Percentiles rank a stretch among this genome's conserved stretches.
Evolutionary conservation across 2,797 vertebrate species (phyloP).

Genomic region (Coranthus polyacanthus): DNA sequence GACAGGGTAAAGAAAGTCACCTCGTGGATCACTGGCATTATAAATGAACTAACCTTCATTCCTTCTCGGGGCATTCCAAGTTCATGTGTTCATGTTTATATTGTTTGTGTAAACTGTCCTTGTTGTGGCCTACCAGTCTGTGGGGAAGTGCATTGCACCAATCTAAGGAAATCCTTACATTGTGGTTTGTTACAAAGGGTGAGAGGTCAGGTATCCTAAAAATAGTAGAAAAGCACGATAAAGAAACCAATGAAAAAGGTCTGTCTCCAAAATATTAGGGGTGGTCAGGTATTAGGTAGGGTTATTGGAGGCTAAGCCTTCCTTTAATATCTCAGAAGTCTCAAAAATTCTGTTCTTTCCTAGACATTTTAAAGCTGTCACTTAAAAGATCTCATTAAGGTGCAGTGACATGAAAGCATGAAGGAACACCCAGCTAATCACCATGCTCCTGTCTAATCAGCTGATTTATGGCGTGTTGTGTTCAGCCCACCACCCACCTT

Average conservation of each 20-base stretch:
- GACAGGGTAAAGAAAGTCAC: neutral
- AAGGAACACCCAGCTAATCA: neutral
- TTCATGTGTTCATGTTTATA: slow-evolving; percentile 9
- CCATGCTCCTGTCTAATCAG: slow-evolving; percentile 11
- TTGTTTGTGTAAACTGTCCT: slow-evolving; percentile 28
- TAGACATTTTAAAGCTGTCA: too few relatives aligned
- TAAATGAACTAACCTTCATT: neutral
- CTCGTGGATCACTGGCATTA: neutral
- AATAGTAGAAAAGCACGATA: slow-evolving; percentile 46
- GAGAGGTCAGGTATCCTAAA: slow-evolving; percentile 57
- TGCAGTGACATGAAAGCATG: neutral
- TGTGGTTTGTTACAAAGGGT: slow-evolving; percentile 69
- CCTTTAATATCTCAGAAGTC: too few relatives aligned
- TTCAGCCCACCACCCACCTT: slow-evolving; percentile 7
- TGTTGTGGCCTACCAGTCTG: slow-evolving; percentile 5
- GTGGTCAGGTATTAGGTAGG: too few relatives aligned
- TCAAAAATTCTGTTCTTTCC: too few relatives aligned
- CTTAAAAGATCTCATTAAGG: too few relatives aligned
- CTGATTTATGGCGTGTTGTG: slow-evolving; percentile 26
- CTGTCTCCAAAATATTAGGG: neutral
- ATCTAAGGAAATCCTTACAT: slow-evolving; percentile 80
- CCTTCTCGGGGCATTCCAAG: neutral
- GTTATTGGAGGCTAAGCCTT: too few relatives aligned
- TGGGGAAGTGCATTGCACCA: slow-evolving; percentile 30
- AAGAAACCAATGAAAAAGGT: slow-evolving; percentile 27